Evolutionary conservation across 1,140 invertebrate genomes (phyloP).

Genomic region (Conus betulinus): DNA sequence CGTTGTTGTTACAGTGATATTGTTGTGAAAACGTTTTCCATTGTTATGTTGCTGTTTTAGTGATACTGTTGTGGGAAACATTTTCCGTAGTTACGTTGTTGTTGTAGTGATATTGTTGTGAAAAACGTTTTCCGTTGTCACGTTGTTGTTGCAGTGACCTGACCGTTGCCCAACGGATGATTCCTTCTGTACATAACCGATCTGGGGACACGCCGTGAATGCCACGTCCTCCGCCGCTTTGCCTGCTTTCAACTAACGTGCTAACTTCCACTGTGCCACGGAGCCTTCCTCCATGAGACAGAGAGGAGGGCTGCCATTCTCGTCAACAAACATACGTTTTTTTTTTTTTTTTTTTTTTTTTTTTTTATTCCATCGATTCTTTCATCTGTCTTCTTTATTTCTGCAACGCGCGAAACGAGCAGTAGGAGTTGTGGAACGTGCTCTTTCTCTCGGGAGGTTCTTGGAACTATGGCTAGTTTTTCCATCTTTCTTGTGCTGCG

Average conservation of each 20-base stretch:
- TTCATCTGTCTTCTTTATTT: not conserved
- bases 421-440: too few relatives aligned
- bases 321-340: not conserved
- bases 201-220: not conserved
- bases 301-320: not conserved
- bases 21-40: too few relatives aligned
- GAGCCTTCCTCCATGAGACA: not conserved
- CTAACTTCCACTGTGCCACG: not conserved
- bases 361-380: not conserved
- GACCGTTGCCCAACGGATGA: too few relatives aligned
- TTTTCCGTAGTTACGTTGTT: too few relatives aligned
- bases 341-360: too few relatives aligned
- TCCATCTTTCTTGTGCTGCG: not conserved
- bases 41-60: too few relatives aligned
- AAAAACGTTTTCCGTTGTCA: too few relatives aligned
- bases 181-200: not conserved
- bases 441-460: too few relatives aligned
- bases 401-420: not conserved
- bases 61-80: too few relatives aligned
- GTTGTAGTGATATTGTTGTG: too few relatives aligned
- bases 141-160: too few relatives aligned
- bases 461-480: not conserved
- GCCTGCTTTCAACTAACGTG: not conserved
- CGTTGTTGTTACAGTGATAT: too few relatives aligned
- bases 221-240: not conserved